phyloP scores from a whole-genome alignment of 2,797 vertebrate genomes.

The Xiphorhynchus erythropygius region DNA sequence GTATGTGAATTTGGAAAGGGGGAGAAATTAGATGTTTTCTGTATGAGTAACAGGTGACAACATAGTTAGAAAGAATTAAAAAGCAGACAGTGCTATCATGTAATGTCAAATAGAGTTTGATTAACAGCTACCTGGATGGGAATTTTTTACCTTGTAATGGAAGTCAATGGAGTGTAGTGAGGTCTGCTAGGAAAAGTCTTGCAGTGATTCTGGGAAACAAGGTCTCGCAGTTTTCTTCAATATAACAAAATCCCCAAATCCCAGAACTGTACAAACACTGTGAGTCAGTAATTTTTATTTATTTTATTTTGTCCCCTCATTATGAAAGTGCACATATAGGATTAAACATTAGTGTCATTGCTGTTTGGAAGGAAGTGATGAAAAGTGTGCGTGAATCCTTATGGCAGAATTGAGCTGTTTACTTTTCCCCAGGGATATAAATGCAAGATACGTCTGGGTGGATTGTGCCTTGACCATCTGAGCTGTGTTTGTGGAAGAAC shows the following conservation, averaged over 20 bases:
- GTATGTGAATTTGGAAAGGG: not conserved
- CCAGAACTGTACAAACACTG: not conserved
- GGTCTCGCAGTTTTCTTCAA: not conserved
- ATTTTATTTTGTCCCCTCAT: not conserved
- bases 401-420: not conserved
- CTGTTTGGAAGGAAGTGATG: not conserved
- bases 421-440: not conserved
- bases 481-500: not conserved
- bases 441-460: not conserved
- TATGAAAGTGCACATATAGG: not conserved
- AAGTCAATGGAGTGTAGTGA: not conserved
- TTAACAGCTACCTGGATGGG: not conserved
- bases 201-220: slow-evolving; percentile 16
- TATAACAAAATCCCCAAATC: not conserved
- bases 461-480: not conserved
- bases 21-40: not conserved
- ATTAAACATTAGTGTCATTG: slow-evolving; percentile 2
- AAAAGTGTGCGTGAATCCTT: not conserved
- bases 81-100: not conserved
- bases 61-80: not conserved
- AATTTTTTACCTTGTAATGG: not conserved
- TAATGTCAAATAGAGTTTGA: not conserved
- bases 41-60: not conserved
- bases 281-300: not conserved
- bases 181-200: not conserved